Evolutionary conservation across 2,888 invertebrate species (phyloP), one percentile per base, ranked within the genome.

Genomic region (Choreutis nemorana): DNA sequence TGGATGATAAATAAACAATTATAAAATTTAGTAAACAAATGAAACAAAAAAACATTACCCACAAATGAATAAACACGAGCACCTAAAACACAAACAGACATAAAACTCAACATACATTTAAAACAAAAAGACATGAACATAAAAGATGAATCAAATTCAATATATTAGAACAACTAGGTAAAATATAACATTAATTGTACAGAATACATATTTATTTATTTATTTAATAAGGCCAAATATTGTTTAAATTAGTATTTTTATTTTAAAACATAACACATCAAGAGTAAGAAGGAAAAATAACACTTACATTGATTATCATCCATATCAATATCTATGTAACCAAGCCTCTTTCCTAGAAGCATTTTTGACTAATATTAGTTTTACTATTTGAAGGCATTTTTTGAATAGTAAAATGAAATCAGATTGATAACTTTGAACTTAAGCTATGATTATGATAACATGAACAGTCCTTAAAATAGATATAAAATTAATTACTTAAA

Each of bases 21-120:
- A n/a, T n/a, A n/a, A n/a, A n/a, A n/a, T n/a, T n/a, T n/a, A n/a
- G n/a, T n/a, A n/a, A n/a, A n/a, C n/a, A 18, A 18, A 18, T 18
- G 8, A 18, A 6, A 18, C 4, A 18, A 18, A 6, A 18, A 18
- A 6, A 18, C 4, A 49, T 65, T 71, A 71, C 71, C 71, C 49
- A 63, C 48, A 44, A 71, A 71, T 30, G 56, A 58, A 57, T 71
- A 71, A 9, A 71, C 65, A 55, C 70, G 68, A 50, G 45, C 61
- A 65, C 60, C 71, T 72, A 68, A 40, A 55, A 58, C 55, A 49
- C 36, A 54, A 34, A 50, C 18, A 26, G 9, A n/a, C 21, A 45
- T 36, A 42, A 27, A 28, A 26, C 12, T 4, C 10, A n/a, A 25
- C 16, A 14, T 4, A 6, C 4, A 16, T 11, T 18, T 5, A 7